Evolutionary conservation across 2,888 invertebrate genomes (phyloP).

Genomic region (Microdon myrmicae): DNA sequence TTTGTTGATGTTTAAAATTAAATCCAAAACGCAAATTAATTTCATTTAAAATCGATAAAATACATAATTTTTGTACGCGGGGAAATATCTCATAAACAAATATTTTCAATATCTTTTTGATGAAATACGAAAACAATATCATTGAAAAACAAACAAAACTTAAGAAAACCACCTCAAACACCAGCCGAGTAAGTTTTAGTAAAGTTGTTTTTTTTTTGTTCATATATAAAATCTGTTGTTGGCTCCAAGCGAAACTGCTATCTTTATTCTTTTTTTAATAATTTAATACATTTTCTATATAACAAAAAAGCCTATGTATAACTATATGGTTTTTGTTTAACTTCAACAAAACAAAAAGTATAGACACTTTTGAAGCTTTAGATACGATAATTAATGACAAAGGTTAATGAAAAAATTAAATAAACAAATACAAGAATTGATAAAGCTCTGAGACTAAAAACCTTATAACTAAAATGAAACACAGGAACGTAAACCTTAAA

Average conservation of each 20-base stretch:
- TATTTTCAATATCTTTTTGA: slow-evolving; percentile 31
- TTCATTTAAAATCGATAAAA: slow-evolving; percentile 50
- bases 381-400: slow-evolving; percentile 9
- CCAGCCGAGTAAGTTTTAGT: slow-evolving; percentile 66
- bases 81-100: slow-evolving; percentile 34
- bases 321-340: slow-evolving; percentile 27
- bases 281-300: slow-evolving; percentile 26
- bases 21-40: slow-evolving; percentile 48
- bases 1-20: slow-evolving; percentile 49
- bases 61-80: slow-evolving; percentile 43
- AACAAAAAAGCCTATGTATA: slow-evolving; percentile 44
- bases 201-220: slow-evolving; percentile 35
- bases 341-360: slow-evolving; percentile 34
- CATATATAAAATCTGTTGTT: slow-evolving; percentile 40
- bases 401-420: not conserved
- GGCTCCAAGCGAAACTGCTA: slow-evolving; percentile 47
- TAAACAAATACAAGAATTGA: not conserved
- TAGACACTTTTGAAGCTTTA: slow-evolving; percentile 50
- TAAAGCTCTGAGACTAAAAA: no score
- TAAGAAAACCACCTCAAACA: slow-evolving; percentile 67
- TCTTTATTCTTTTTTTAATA: slow-evolving; percentile 22
- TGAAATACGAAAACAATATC: slow-evolving; percentile 44
- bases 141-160: slow-evolving; percentile 55
- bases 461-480: not conserved
- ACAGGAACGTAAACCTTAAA: slow-evolving; percentile 9